phyloP scores from a whole-genome alignment of 2,797 vertebrate species.

The Pachyuromys duprasi region DNA sequence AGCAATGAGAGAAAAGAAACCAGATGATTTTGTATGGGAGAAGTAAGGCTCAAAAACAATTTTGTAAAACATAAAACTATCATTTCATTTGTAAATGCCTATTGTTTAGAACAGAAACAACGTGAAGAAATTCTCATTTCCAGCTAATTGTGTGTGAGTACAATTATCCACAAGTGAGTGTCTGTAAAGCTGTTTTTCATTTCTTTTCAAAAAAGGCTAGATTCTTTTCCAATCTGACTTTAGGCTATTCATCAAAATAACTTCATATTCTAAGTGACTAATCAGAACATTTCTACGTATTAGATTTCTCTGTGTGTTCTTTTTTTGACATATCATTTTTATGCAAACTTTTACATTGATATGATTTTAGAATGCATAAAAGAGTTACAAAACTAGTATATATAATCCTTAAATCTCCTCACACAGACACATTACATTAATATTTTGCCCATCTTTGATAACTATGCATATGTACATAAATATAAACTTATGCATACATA shows the following conservation, averaged over 20 bases:
- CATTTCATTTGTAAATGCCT: slow-evolving; percentile 1
- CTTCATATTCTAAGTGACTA: slow-evolving; percentile 46
- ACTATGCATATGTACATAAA: neutral
- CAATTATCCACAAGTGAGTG: neutral
- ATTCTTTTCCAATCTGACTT: slow-evolving; percentile 2
- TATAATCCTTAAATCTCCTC: neutral
- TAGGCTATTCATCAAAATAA: slow-evolving; percentile 49
- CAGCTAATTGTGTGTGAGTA: slow-evolving; percentile 18
- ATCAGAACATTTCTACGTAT: slow-evolving; percentile 30
- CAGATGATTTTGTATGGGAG: neutral
- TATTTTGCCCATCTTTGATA: neutral
- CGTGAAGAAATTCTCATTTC: slow-evolving; percentile 34
- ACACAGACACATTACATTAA: neutral
- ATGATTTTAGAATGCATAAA: neutral
- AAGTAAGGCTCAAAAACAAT: slow-evolving; percentile 27
- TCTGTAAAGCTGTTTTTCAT: neutral
- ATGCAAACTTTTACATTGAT: slow-evolving; percentile 23
- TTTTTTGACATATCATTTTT: neutral
- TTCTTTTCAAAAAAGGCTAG: slow-evolving; percentile 3
- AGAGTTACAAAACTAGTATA: neutral
- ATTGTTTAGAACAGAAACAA: slow-evolving; percentile 36
- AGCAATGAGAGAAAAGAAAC: neutral
- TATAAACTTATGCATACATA: neutral
- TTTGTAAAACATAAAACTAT: neutral
- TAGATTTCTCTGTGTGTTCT: neutral